A percentile compares a stretch with the other conserved stretches of the same genome.
These are phyloP conservation scores for Pterocles burchelli DNA, from an alignment of 2,113 vertebrate species.

Conservation along the genomic window DNA sequence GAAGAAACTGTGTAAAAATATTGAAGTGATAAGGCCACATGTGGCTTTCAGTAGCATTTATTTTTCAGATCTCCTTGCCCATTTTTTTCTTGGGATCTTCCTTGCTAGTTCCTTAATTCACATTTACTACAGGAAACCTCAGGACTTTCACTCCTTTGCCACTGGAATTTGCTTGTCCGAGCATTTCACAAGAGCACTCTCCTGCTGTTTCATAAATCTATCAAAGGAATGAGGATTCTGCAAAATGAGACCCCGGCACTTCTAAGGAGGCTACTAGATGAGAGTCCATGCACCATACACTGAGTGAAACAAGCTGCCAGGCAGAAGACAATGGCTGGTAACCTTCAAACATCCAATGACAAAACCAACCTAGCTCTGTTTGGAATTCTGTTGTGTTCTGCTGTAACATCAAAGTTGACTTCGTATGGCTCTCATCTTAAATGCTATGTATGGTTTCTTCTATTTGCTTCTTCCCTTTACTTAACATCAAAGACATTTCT, in stretches of 20 bases:
- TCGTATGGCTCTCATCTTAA: not conserved
- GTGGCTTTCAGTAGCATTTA: not conserved
- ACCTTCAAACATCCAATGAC: not conserved
- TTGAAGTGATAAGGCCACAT: not conserved
- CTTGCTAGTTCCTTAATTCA: not conserved
- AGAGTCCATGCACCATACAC: fast-evolving
- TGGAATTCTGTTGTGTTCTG: not conserved
- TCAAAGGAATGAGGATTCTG: not conserved
- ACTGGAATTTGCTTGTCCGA: not conserved
- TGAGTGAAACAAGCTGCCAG: not conserved
- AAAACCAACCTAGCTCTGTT: not conserved
- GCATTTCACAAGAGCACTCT: not conserved
- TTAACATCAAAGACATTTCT: not conserved
- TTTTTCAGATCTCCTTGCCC: not conserved
- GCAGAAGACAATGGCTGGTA: not conserved
- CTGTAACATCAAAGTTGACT: not conserved
- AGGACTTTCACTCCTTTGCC: not conserved
- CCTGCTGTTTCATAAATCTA: not conserved
- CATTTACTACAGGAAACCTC: not conserved
- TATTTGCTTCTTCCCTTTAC: not conserved
- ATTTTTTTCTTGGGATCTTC: not conserved
- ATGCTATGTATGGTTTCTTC: fast-evolving
- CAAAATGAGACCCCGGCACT: not conserved
- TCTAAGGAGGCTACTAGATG: not conserved
- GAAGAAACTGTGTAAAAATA: not conserved